These are phyloP conservation scores for Apoderus coryli DNA, from an alignment of 2,888 invertebrate species.

Conservation along the genomic window DNA sequence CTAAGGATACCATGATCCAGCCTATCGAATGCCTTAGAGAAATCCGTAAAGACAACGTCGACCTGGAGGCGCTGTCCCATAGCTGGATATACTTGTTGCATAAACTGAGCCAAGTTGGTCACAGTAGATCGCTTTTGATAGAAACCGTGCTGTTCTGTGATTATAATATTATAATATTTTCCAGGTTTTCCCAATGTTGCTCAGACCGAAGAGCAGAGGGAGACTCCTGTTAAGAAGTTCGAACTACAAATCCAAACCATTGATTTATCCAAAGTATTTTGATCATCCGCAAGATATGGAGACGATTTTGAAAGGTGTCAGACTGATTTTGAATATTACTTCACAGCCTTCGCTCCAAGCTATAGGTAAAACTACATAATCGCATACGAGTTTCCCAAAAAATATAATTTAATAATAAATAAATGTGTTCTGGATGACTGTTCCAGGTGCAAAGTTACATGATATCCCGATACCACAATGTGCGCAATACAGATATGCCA, in stretches of 20 bases:
- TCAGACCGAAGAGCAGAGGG: slow-evolving; percentile 47
- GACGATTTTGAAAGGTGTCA: slow-evolving; percentile 49
- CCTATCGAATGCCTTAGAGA: no score
- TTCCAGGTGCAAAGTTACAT: slow-evolving; percentile 43
- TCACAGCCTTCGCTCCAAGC: slow-evolving; percentile 42
- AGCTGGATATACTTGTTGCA: no score
- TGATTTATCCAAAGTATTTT: slow-evolving; percentile 48
- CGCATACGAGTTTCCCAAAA: no score
- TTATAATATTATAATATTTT: no score
- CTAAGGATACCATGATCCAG: no score
- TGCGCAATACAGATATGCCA: slow-evolving; percentile 39
- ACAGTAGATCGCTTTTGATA: no score
- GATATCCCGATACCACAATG: slow-evolving; percentile 46
- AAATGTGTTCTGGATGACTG: no score
- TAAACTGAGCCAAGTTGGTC: no score
- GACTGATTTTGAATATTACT: slow-evolving; percentile 41
- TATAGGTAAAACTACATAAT: slow-evolving; percentile 34
- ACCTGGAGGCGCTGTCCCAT: no score
- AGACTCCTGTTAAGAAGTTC: slow-evolving; percentile 37
- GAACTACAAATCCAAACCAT: slow-evolving; percentile 42
- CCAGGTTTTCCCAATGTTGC: slow-evolving; percentile 35
- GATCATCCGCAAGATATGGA: slow-evolving; percentile 42
- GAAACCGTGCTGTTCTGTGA: no score
- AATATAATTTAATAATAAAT: no score
- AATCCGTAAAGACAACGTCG: no score